These are phyloP conservation scores for Hexactinellida sp. DNA, from an alignment of 37 sponge, comb jelly and placozoan genomes.

Conservation along the genomic window DNA sequence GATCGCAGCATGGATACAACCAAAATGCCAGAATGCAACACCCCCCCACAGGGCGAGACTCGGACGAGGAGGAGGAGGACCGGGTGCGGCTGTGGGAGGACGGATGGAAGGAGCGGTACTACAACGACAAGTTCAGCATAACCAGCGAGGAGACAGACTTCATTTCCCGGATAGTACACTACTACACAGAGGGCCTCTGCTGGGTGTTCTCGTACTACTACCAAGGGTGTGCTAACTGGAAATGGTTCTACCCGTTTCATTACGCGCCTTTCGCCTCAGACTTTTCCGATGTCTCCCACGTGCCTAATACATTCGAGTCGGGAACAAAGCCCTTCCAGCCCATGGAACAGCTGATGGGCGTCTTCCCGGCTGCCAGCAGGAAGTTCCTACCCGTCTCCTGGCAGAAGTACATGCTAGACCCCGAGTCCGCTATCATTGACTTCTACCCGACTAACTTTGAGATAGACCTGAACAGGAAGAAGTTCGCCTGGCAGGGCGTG, in stretches of 20 bases:
- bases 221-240: conserved; percentile 96
- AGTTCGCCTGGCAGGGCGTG: conserved; percentile 95
- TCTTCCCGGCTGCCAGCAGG: conserved; percentile 91
- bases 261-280: conserved; percentile 99
- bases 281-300: conserved; percentile 53
- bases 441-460: conserved; percentile 94
- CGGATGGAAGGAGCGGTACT: conserved; percentile 93
- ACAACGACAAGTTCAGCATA: conserved; percentile 80
- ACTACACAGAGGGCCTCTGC: conserved; percentile 81
- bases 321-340: conserved; percentile 74
- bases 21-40: not conserved
- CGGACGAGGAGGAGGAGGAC: conserved; percentile 29
- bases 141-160: conserved; percentile 61
- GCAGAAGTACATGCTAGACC: conserved; percentile 62
- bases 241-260: conserved; percentile 98
- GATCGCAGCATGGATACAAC: not conserved
- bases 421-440: conserved; percentile 91
- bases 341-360: conserved; percentile 97
- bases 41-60: not conserved
- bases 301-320: conserved; percentile 46
- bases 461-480: conserved; percentile 96
- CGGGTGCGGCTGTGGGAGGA: conserved; percentile 79
- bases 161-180: conserved; percentile 39
- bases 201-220: conserved; percentile 58
- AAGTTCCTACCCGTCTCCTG: conserved; percentile 81